These are phyloP conservation scores for Trichonephila clavipes DNA, from an alignment of 1,140 invertebrate species.

Conservation along the genomic window DNA sequence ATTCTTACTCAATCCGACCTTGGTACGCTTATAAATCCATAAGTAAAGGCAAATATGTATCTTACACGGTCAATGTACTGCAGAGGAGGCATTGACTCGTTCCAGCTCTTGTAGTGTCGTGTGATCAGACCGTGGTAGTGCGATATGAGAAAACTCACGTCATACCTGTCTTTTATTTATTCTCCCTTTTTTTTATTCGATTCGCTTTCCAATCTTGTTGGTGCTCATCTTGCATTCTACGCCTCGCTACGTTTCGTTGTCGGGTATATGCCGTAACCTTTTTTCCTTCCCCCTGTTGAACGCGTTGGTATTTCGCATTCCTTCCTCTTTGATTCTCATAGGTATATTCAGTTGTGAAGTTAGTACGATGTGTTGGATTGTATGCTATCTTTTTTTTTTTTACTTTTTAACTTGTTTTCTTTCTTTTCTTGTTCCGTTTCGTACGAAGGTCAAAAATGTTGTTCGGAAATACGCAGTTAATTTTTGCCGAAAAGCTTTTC, in stretches of 20 bases:
- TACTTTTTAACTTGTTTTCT: too few relatives aligned
- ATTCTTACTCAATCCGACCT: neutral
- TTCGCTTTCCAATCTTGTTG: conserved; percentile 41
- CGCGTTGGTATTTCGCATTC: conserved; percentile 5
- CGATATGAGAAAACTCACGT: conserved; percentile 12
- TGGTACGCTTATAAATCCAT: neutral
- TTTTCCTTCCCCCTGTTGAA: neutral
- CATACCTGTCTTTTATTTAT: conserved; percentile 1
- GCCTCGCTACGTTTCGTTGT: conserved; percentile 1
- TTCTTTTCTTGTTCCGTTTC: too few relatives aligned
- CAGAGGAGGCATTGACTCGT: conserved; percentile 22
- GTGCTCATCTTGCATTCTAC: conserved; percentile 11
- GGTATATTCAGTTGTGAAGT: too few relatives aligned
- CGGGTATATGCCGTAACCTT: neutral
- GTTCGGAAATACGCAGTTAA: too few relatives aligned
- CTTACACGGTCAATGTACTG: conserved; percentile 29
- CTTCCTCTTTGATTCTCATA: too few relatives aligned
- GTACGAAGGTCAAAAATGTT: too few relatives aligned
- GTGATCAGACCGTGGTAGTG: conserved; percentile 30
- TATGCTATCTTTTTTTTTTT: too few relatives aligned
- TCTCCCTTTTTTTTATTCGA: conserved; percentile 16
- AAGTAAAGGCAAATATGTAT: neutral
- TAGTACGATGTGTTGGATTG: too few relatives aligned
- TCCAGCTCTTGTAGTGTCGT: neutral
- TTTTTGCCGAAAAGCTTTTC: too few relatives aligned